Evolutionary conservation across 2,888 invertebrate genomes (phyloP).

Genomic region (Napeogenes inachia): DNA sequence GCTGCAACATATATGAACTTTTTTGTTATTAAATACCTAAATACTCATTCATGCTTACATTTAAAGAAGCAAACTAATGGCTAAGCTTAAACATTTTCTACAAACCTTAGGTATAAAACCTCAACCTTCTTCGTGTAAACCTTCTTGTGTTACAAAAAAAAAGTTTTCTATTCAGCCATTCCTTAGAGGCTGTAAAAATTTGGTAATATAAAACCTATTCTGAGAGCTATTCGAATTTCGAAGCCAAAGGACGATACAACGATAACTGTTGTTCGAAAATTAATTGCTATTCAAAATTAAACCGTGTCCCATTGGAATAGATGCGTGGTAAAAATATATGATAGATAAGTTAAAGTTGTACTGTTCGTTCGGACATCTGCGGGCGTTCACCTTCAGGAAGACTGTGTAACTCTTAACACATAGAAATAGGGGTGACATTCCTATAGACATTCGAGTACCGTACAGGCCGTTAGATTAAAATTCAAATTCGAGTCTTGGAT

Average conservation of each 20-base stretch:
- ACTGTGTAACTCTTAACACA: slow-evolving; percentile 14
- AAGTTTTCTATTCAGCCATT: slow-evolving; percentile 9
- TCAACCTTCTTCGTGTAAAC: background rate
- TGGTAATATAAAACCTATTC: slow-evolving; percentile 35
- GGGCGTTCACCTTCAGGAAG: slow-evolving; percentile 52
- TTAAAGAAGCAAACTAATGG: too few relatives aligned
- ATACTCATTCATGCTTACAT: too few relatives aligned
- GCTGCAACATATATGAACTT: too few relatives aligned
- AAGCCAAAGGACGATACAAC: slow-evolving; percentile 21
- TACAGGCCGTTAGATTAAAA: slow-evolving; percentile 65
- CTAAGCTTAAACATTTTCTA: background rate
- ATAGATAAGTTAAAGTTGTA: slow-evolving; percentile 40
- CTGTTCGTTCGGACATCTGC: slow-evolving; percentile 56
- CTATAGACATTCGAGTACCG: slow-evolving; percentile 28
- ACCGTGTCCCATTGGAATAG: slow-evolving; percentile 40
- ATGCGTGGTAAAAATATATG: slow-evolving; percentile 32
- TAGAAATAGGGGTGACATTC: slow-evolving; percentile 11
- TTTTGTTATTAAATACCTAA: too few relatives aligned
- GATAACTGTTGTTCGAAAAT: slow-evolving; percentile 11
- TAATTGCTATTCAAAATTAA: slow-evolving; percentile 39
- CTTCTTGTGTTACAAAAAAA: background rate
- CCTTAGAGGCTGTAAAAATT: slow-evolving; percentile 20
- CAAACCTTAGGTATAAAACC: slow-evolving; percentile 1
- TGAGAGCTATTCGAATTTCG: slow-evolving; percentile 39
- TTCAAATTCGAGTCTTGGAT: slow-evolving; percentile 62